A percentile compares a stretch with the other conserved stretches of the same genome.
Evolutionary conservation across 2,888 invertebrate genomes (phyloP).

Genomic region (Hymenopus coronatus): DNA sequence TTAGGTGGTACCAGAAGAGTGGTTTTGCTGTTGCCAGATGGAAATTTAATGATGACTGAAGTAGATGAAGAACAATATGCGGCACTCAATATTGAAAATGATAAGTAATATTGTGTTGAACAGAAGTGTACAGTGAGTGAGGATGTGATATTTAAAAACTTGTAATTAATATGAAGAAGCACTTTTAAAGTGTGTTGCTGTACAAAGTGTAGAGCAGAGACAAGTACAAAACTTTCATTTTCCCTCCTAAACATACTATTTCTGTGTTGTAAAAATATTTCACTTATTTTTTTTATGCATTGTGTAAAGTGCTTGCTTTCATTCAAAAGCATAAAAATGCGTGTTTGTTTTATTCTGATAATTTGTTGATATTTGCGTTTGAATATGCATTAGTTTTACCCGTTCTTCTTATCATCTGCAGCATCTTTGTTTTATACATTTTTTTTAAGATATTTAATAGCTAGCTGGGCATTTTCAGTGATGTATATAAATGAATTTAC

Average conservation of each 20-base stretch:
- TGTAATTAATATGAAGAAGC: background rate
- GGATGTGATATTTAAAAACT: background rate
- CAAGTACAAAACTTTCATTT: no score
- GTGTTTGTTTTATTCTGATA: background rate
- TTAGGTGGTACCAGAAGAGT: conserved; percentile 79
- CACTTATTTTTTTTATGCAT: background rate
- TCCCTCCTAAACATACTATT: background rate
- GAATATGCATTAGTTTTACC: background rate
- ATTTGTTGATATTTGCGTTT: background rate
- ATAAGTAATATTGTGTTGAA: conserved; percentile 33
- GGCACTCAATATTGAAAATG: conserved; percentile 60
- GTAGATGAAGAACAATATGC: conserved; percentile 83
- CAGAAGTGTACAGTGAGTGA: background rate
- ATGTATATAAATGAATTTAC: background rate
- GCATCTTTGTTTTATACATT: background rate
- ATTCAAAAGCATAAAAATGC: background rate
- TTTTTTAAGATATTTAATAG: background rate
- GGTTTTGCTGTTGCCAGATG: conserved; percentile 78
- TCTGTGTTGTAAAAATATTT: background rate
- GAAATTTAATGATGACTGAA: conserved; percentile 83
- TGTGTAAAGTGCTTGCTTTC: background rate
- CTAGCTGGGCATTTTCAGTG: no score
- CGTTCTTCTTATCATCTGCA: background rate
- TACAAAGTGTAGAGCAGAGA: background rate
- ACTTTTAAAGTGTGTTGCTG: background rate